Evolutionary conservation across 2,113 vertebrate species (phyloP), one percentile per base, ranked within the genome.

Genomic region (Pontoporia blainvillei): DNA sequence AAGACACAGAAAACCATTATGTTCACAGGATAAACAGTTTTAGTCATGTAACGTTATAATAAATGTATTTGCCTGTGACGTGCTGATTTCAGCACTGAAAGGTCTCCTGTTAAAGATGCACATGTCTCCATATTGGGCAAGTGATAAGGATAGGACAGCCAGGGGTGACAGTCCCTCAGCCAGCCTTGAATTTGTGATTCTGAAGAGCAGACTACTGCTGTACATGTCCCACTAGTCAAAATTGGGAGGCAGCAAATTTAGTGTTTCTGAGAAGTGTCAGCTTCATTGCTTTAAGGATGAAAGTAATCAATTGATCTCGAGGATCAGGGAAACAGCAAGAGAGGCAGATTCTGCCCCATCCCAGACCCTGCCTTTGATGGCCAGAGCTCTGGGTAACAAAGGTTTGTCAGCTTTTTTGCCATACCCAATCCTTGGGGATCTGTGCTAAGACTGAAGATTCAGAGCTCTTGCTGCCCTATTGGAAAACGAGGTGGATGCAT

Each of bases 1-100:
- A 98, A 98, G 96, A 97, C 90, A 91, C 82, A 98, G 94, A 96
- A 98, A 97, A 59, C 93, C 82, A 95, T 96, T 97, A 96, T 49
- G 92, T 90, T 95, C 78, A 61, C 95, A 96, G 96, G 97, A 97
- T 97, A 94, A 98, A 97, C 76, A 98, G 89, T 91, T 97, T 98
- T 91, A 96, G 95, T 64, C 95, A 82, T 75, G 95, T 97, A 94
- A 95, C 15, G 20, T 84, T 98, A 94, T 88, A 95, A 87, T 92
- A 95, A 97, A 59, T 23, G 46, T 62, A 88, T 97, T 97, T 21
- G 78, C 86, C 59, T 11, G 0, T 69, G 75, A 96, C 2, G 57
- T 49, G 17, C 92, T 85, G 81, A 52, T 96, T 95, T 97, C 96
- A 90, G 39, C 66, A 15, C 6, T 62, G 8, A 59, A 97, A 95